Percentiles rank a stretch among this genome's conserved stretches.
These are phyloP conservation scores for Merluccius polli DNA, from an alignment of 2,797 vertebrate genomes.

Conservation along the genomic window DNA sequence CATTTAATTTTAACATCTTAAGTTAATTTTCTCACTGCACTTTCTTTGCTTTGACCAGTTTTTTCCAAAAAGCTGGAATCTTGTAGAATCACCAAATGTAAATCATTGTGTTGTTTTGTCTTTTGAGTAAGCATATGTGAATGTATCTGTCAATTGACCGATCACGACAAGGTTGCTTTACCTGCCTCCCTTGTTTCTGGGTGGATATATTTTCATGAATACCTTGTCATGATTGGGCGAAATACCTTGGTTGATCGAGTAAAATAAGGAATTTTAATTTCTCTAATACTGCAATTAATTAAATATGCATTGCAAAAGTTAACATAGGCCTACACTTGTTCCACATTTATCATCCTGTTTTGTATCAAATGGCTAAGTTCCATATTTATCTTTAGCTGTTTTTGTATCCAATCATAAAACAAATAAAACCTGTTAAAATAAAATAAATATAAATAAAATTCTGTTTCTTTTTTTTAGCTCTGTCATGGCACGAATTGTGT, in stretches of 20 bases:
- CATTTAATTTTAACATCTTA: neutral
- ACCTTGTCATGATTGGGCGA: too few species aligned
- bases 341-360: neutral
- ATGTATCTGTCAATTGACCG: too few species aligned
- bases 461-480: neutral
- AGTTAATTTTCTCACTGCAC: neutral
- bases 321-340: neutral
- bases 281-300: too few species aligned
- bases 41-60: neutral
- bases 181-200: too few species aligned
- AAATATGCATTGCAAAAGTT: too few species aligned
- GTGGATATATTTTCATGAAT: too few species aligned
- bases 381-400: neutral
- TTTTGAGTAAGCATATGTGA: neutral
- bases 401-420: neutral
- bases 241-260: too few species aligned
- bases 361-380: neutral
- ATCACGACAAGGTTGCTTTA: too few species aligned
- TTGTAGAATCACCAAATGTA: neutral
- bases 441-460: too few species aligned
- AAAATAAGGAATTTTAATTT: too few species aligned
- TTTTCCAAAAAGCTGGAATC: neutral
- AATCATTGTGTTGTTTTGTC: neutral
- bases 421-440: too few species aligned
- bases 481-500: neutral